Evolutionary conservation across 2,797 vertebrate genomes (phyloP), one percentile per base, ranked within the genome.

Genomic region (Eulemur coronatus): DNA sequence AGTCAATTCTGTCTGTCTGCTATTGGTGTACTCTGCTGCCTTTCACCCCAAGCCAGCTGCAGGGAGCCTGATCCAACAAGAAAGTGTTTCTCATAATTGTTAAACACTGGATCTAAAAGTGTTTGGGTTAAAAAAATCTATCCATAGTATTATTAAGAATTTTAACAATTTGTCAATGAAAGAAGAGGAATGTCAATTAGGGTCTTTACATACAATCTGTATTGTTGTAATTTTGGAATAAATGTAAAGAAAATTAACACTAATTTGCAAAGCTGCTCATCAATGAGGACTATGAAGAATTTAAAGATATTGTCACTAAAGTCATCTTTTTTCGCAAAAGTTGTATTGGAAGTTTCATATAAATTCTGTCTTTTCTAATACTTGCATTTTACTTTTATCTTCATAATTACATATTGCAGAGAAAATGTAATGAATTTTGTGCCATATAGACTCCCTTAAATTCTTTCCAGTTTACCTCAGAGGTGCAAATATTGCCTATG

Each of bases 341-440:
- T 61, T 72, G 18, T 73, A 41, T 55, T 86, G 46, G 57, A 93
- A 78, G 41, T 95, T 85, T 93, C 65, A 69, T 78, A 67, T 89
- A 85, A 93, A 84, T 65, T 57, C 38, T 82, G 69, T 84, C 75
- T 82, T 78, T 93, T 50, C 59, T 93, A 67, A 91, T 84, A 87
- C 78, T 82, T 93, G 2, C n/a, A 43, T 94, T 90, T 93, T 70
- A 75, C 86, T 95, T 96, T 89, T 88, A 91, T 69, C 41, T 84
- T 89, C 67, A 61, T 69, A 86, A 78, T 93, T 79, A 69, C 52
- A 82, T 85, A 86, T 50, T 50, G 14, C n/a, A 70, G 80, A 89
- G 84, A 96, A 96, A 95, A 84, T 63, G 30, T 79, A 78, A 89
- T 89, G 63, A 93, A 73, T 91, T 88, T 80, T 38, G 13, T 89